Evolutionary conservation across 2,888 invertebrate species (phyloP).

Genomic region (Ephialtes manifestator): DNA sequence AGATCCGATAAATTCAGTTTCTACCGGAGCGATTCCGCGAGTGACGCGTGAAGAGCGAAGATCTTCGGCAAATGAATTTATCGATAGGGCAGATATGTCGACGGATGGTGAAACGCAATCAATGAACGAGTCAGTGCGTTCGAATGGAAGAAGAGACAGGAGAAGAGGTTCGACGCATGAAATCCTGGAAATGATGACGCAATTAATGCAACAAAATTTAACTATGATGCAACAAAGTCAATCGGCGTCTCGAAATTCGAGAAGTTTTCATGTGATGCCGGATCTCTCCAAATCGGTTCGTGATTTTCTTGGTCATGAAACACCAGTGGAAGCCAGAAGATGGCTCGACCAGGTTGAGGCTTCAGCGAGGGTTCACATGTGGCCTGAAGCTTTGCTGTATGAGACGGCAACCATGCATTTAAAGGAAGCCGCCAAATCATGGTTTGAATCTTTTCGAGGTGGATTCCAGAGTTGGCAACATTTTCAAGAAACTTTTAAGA

Average conservation of each 20-base stretch:
- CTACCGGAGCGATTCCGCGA: no score
- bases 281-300: slow-evolving; percentile 65
- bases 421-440: slow-evolving; percentile 56
- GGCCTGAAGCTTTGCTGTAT: slow-evolving; percentile 58
- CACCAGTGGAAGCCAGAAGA: slow-evolving; percentile 55
- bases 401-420: slow-evolving; percentile 16
- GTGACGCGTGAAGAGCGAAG: no score
- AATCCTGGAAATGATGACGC: slow-evolving; percentile 45
- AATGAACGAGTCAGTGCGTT: slow-evolving; percentile 27
- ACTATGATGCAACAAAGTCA: slow-evolving; percentile 20
- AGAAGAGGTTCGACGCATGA: not conserved
- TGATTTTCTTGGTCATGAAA: slow-evolving; percentile 55
- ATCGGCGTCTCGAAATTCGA: slow-evolving; percentile 1
- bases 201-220: slow-evolving; percentile 39
- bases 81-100: not conserved
- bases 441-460: slow-evolving; percentile 51
- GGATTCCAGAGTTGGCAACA: slow-evolving; percentile 57
- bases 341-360: slow-evolving; percentile 66
- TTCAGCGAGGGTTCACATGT: slow-evolving; percentile 55
- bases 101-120: slow-evolving; percentile 9
- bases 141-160: not conserved
- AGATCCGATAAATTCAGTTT: no score
- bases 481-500: slow-evolving; percentile 51
- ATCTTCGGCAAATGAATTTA: no score
- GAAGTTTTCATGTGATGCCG: slow-evolving; percentile 65